A percentile compares a stretch with the other conserved stretches of the same genome.
phyloP scores from a whole-genome alignment of 2,888 invertebrate genomes.

The Thymelicus lineola region DNA sequence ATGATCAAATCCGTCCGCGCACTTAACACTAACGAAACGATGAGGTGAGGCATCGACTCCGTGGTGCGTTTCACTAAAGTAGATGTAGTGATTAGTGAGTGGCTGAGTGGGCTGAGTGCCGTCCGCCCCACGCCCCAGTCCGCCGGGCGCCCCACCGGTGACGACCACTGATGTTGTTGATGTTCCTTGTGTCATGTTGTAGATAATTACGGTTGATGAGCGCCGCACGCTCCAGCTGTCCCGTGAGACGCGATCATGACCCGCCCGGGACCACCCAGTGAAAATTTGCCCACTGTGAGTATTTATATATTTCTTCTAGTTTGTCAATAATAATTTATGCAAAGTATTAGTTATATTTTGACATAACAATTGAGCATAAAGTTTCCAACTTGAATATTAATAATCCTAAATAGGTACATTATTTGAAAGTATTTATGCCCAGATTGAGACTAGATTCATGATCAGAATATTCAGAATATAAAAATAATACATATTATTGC shows the following conservation, averaged over 20 bases:
- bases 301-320: not conserved
- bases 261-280: slow-evolving; percentile 88
- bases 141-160: slow-evolving; percentile 13
- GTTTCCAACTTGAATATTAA: too few relatives aligned
- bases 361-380: too few relatives aligned
- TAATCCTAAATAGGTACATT: too few relatives aligned
- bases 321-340: too few relatives aligned
- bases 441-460: too few relatives aligned
- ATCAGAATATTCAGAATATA: too few relatives aligned
- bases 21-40: slow-evolving; percentile 44
- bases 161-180: slow-evolving; percentile 15
- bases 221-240: slow-evolving; percentile 46
- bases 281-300: slow-evolving; percentile 87
- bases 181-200: slow-evolving; percentile 51
- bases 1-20: slow-evolving; percentile 40
- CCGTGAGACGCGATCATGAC: slow-evolving; percentile 62
- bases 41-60: slow-evolving; percentile 53
- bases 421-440: too few relatives aligned
- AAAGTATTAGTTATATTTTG: too few relatives aligned
- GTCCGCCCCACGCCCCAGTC: slow-evolving; percentile 23
- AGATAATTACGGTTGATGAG: slow-evolving; percentile 68
- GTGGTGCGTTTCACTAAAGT: not conserved
- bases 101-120: too few relatives aligned
- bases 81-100: not conserved
- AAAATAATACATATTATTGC: too few relatives aligned